phyloP scores from a whole-genome alignment of 1,140 invertebrate genomes.

The Zaprionus vittiger region DNA sequence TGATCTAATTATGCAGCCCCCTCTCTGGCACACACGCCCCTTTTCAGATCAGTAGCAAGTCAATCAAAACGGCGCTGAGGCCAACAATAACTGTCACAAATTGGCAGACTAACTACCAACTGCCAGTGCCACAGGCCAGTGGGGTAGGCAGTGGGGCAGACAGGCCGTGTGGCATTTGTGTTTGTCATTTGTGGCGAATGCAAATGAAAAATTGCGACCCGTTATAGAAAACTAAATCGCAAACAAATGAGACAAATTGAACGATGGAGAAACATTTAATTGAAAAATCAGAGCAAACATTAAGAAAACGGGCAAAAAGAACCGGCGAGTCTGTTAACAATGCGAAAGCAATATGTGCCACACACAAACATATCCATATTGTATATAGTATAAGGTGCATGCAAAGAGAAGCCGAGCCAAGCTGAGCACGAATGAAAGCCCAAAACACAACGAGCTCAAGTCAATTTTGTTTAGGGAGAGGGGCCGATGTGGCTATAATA shows the following conservation, averaged over 20 bases:
- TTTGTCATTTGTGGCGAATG: constrained; percentile 43
- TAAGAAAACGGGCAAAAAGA: constrained; percentile 55
- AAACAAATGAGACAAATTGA: constrained; percentile 49
- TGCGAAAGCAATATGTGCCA: constrained; percentile 8
- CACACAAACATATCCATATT: neutral
- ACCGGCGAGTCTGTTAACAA: constrained; percentile 43
- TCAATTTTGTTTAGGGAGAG: constrained; percentile 34
- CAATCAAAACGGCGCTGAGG: constrained; percentile 65
- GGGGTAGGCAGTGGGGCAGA: constrained; percentile 43
- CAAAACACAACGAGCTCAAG: constrained; percentile 48
- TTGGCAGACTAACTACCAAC: constrained; percentile 44
- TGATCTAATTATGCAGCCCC: constrained; percentile 26
- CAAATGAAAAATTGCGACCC: constrained; percentile 36
- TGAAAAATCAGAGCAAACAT: constrained; percentile 65
- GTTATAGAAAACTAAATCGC: constrained; percentile 65
- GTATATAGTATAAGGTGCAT: constrained; percentile 1
- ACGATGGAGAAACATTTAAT: constrained; percentile 59
- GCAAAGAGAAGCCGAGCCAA: constrained; percentile 38
- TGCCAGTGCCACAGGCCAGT: constrained; percentile 8
- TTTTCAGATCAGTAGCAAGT: constrained; percentile 42
- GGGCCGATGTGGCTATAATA: constrained; percentile 32
- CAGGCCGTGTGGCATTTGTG: constrained; percentile 36
- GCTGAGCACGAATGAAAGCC: constrained; percentile 46
- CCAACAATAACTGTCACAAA: constrained; percentile 72
- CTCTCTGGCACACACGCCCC: too few species aligned